A percentile compares a stretch with the other conserved stretches of the same genome.
Evolutionary conservation across 2,888 invertebrate genomes (phyloP).

Genomic region (Platycheirus albimanus): DNA sequence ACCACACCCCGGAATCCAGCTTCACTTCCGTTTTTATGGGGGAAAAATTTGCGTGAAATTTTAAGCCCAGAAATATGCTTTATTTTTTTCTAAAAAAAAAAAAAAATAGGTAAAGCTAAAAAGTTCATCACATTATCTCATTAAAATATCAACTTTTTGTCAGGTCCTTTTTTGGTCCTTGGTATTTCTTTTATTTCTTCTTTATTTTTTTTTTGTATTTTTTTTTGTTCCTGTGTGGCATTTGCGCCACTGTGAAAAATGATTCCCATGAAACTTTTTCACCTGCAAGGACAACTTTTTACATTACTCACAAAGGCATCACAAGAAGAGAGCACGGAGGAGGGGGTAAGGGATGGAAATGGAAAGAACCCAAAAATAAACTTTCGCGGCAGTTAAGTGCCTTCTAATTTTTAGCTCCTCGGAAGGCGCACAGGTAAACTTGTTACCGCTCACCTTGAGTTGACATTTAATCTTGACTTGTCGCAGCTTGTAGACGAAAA

Average conservation of each 20-base stretch:
- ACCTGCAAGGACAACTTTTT: conserved; percentile 73
- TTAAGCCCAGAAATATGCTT: conserved; percentile 32
- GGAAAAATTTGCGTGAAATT: conserved; percentile 40
- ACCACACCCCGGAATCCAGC: conserved; percentile 39
- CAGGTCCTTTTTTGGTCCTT: conserved; percentile 44
- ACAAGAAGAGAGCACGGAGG: neutral
- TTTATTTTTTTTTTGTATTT: neutral
- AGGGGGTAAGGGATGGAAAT: neutral
- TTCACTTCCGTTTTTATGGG: neutral
- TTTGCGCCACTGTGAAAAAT: conserved; percentile 68
- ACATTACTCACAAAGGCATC: conserved; percentile 57
- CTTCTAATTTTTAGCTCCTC: conserved; percentile 67
- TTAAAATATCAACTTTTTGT: conserved; percentile 71
- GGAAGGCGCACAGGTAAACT: conserved; percentile 60
- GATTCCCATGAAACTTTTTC: conserved; percentile 53
- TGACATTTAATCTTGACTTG: conserved; percentile 74
- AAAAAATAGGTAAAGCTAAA: conserved; percentile 28
- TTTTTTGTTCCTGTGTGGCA: conserved; percentile 53
- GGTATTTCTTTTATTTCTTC: neutral
- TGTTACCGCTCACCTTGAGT: conserved; percentile 73
- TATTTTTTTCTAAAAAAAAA: conserved; percentile 4
- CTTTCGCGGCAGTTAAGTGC: conserved; percentile 74
- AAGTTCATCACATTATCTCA: conserved; percentile 73
- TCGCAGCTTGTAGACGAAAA: conserved; percentile 67
- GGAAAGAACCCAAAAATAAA: conserved; percentile 39